Conservation (phyloP, 2,113 vertebrate genomes). For the Syngnathus scovelli region DNA sequence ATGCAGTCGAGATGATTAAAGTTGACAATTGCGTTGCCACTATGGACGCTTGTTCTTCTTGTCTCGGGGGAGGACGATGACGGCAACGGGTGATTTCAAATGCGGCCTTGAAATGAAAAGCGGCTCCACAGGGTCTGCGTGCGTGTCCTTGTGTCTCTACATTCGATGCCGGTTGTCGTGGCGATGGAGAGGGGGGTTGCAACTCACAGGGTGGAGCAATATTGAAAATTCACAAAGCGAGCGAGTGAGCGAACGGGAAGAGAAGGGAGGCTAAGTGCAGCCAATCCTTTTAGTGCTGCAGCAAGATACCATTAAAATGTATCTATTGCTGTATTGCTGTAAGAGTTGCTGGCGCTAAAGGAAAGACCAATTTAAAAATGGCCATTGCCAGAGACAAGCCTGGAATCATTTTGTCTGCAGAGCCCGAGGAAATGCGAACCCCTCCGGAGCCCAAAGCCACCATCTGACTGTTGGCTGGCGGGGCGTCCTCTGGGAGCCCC, state of each 20-base stretch:
- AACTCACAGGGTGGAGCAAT: conserved; percentile 29
- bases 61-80: conserved; percentile 46
- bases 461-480: conserved; percentile 64
- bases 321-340: conserved; percentile 7
- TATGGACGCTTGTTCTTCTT: conserved; percentile 27
- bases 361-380: conserved; percentile 51
- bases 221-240: conserved; percentile 59
- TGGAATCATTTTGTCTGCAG: conserved; percentile 60
- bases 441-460: conserved; percentile 56
- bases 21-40: conserved; percentile 33
- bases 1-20: conserved; percentile 51
- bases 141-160: conserved; percentile 36
- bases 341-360: conserved; percentile 17
- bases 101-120: conserved; percentile 50
- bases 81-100: conserved; percentile 43
- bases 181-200: conserved; percentile 1
- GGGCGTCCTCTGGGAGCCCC: conserved; percentile 53
- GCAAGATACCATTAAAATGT: conserved; percentile 21
- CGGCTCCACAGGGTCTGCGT: conserved; percentile 17
- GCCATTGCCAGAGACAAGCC: conserved; percentile 42
- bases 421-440: conserved; percentile 58
- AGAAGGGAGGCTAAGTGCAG: conserved; percentile 56
- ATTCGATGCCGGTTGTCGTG: conserved; percentile 11
- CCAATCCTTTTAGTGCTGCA: conserved; percentile 58
- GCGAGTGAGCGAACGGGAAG: conserved; percentile 23